Evolutionary conservation across 1,140 invertebrate species (phyloP), one percentile per base, ranked within the genome.

Genomic region (Geopemphigus sp.): DNA sequence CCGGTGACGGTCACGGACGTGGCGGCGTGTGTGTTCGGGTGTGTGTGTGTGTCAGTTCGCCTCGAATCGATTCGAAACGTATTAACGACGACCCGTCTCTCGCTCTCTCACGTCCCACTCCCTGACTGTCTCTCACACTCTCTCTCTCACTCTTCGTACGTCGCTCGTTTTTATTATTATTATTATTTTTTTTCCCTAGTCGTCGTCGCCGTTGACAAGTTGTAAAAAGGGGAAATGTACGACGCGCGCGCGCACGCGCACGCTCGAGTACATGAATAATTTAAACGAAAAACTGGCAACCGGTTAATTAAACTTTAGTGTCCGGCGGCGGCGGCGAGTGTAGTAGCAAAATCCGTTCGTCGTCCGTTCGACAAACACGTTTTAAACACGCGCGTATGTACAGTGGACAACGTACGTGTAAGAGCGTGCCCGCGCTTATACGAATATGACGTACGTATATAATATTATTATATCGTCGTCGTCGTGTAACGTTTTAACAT

Each of bases 41-140:
- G n/a, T 72, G n/a, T 74, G 82, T 81, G 84, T 83, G 17, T 50
- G 66, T 70, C 64, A 68, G 39, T n/a, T 70, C 45, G 22, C 45
- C 66, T 70, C 64, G 64, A 70, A 70, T 70, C 66, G 66, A 70
- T 70, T 50, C 50, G 66, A 70, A 70, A 70, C 50, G 66, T 70
- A 70, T 39, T 70, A 70, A 70, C 15, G n/a, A n/a, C 66, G 66
- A 70, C 45, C 22, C 29, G 32, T 66, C 63, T 66, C 32, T 66
- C n/a, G 39, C 22, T 45, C 22, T 39, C 15, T 22, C 17, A 14
- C 11, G 15, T 47, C 39, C 32, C 19, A 11, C 15, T 39, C 14
- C n/a, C n/a, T n/a, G n/a, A n/a, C n/a, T n/a, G n/a, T n/a, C n/a
- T n/a, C n/a, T n/a, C n/a, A n/a, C n/a, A n/a, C n/a, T n/a, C n/a